Percentiles rank a stretch among this genome's conserved stretches.
These are phyloP conservation scores for Leucoraja ocellata DNA, from an alignment of 2,797 vertebrate species.

Conservation along the genomic window DNA sequence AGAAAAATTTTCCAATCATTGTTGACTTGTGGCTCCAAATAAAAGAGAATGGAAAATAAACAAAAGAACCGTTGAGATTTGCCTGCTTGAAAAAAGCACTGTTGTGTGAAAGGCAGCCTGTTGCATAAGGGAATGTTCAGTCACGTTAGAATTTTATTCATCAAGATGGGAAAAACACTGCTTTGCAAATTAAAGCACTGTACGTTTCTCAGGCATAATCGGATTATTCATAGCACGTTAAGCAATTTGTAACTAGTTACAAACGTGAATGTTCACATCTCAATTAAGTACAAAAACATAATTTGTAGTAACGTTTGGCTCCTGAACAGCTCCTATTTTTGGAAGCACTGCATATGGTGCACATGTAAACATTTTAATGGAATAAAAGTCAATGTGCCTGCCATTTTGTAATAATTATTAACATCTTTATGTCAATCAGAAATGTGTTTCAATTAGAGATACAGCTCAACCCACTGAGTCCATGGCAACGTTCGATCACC, in stretches of 20 bases:
- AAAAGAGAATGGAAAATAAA: background rate
- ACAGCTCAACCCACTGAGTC: background rate
- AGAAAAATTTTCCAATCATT: background rate
- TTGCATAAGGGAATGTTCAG: background rate
- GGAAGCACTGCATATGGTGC: background rate
- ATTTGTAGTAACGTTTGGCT: background rate
- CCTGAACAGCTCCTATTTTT: background rate
- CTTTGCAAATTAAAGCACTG: background rate
- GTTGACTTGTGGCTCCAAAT: background rate
- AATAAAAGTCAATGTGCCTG: background rate
- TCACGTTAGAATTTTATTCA: background rate
- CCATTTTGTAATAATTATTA: background rate
- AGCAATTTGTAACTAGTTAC: conserved; percentile 14
- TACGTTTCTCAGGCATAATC: background rate
- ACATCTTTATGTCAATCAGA: background rate
- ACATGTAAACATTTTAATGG: background rate
- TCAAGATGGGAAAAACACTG: conserved; percentile 1
- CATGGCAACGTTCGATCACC: too few species aligned
- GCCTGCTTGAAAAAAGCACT: background rate
- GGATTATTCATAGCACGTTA: conserved; percentile 5
- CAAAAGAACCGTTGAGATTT: background rate
- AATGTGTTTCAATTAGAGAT: too few species aligned
- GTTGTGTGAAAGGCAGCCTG: background rate
- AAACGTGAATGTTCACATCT: background rate
- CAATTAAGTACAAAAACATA: background rate